Evolutionary conservation across 2,888 invertebrate species (phyloP), one percentile per base, ranked within the genome.

Genomic region (Euproctis similis): DNA sequence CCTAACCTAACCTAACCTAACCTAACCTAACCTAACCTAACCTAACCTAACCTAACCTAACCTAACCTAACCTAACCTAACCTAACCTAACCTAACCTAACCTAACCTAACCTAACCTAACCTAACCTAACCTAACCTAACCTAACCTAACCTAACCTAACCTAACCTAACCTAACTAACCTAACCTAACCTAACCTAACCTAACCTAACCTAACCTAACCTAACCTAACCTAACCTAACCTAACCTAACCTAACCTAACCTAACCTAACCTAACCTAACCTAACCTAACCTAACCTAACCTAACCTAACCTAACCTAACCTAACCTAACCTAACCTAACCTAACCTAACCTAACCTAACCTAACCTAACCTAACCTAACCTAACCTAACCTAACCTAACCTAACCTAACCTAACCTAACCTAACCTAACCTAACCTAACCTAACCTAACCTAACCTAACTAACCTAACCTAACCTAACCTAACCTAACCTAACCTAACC

Each of bases 11-110:
- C 27, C 27, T 31, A 27, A 31, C 24, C 24, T 22, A 26, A 27
- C 27, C 27, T 27, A 27, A 22, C 24, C 30, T 30, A 26, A 30
- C 28, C 31, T 32, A 32, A 36, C 31, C 29, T 30, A 33, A 36
- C 32, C 32, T 32, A 31, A 28, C 27, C 27, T 28, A 31, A 28
- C 27, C 27, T 31, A 31, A 31, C 27, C 27, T 28, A 31, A 28
- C 31, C 27, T 18, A 24, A 22, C 22, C 22, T 22, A 22, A 22
- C 22, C 22, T 22, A 22, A 22, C 22, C 22, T 22, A 22, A 22
- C 22, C 22, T 22, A 22, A 22, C 22, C 22, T 22, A 22, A 22
- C 28, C 28, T 28, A 28, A 28, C 28, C 28, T 28, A 28, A 28
- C 28, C 28, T 28, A 28, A 28, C 28, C 28, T 28, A 28, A 28